A percentile compares a stretch with the other conserved stretches of the same genome.
Evolutionary conservation across 2,888 invertebrate species (phyloP).

Genomic region (Eristalinus aeneus): DNA sequence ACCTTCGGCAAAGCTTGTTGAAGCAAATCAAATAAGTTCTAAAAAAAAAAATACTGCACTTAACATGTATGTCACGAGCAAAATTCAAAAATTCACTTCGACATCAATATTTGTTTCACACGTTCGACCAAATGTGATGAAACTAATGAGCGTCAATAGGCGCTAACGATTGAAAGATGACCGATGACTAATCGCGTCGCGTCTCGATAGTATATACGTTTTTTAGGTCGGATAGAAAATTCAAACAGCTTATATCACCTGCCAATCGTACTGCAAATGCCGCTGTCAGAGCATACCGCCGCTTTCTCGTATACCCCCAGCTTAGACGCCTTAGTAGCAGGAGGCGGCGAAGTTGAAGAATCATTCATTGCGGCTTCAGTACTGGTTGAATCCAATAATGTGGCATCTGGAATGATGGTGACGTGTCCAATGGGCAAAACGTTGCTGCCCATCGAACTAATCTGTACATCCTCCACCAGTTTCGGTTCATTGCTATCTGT

Average conservation of each 20-base stretch:
- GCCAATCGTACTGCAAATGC: conserved; percentile 89
- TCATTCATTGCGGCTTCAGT: neutral
- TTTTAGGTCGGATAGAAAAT: neutral
- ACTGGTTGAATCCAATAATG: conserved; percentile 15
- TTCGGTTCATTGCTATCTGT: conserved; percentile 66
- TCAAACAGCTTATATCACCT: conserved; percentile 82
- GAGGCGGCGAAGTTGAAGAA: conserved; percentile 11
- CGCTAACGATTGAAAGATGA: conserved; percentile 11
- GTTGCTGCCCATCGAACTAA: conserved; percentile 18
- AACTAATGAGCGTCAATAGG: conserved; percentile 25
- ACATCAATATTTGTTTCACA: conserved; percentile 18
- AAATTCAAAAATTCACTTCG: neutral
- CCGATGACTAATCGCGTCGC: neutral
- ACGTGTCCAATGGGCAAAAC: conserved; percentile 25
- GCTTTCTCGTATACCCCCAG: conserved; percentile 81
- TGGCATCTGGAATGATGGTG: conserved; percentile 16
- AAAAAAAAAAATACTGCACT: neutral
- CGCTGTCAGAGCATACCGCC: conserved; percentile 90
- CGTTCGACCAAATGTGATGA: neutral
- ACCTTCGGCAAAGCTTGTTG: neutral
- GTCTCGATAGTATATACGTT: neutral
- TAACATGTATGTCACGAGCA: conserved; percentile 21
- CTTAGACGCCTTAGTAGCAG: conserved; percentile 71
- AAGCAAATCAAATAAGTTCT: neutral
- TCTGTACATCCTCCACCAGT: conserved; percentile 47